Conservation (phyloP, 1,140 invertebrate genomes). For the Cydia pomonella region DNA sequence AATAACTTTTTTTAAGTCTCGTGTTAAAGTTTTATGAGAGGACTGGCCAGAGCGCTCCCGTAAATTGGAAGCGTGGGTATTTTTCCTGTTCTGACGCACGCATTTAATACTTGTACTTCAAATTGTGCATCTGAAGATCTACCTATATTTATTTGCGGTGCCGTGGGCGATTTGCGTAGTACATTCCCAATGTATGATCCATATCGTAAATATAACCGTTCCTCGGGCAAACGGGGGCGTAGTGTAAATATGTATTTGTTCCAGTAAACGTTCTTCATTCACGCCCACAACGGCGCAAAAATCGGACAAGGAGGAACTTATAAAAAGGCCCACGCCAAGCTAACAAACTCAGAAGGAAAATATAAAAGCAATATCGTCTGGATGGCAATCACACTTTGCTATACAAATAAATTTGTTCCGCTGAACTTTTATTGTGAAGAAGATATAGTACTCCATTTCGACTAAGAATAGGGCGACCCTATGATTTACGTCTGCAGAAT, state of each 20-base stretch:
- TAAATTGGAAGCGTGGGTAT: constrained; percentile 41
- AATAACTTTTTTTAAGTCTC: constrained; percentile 33
- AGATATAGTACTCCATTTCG: constrained; percentile 11
- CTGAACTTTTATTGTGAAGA: constrained; percentile 23
- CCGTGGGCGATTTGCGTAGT: constrained; percentile 39
- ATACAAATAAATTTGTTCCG: not conserved
- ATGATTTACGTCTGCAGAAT: constrained; percentile 15
- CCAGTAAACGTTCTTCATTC: constrained; percentile 45
- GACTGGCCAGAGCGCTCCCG: constrained; percentile 49
- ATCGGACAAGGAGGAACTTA: constrained; percentile 1
- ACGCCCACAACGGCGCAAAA: constrained; percentile 56
- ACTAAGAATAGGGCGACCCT: constrained; percentile 30
- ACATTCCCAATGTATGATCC: constrained; percentile 40
- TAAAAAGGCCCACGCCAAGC: not conserved
- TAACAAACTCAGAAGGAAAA: not conserved
- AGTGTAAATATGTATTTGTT: constrained; percentile 47
- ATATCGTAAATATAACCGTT: constrained; percentile 35
- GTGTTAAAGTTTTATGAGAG: constrained; percentile 43
- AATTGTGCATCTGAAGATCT: not conserved
- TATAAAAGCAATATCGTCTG: not conserved
- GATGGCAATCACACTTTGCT: not conserved
- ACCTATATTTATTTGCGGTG: not conserved
- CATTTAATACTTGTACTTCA: not conserved
- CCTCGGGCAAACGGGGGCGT: constrained; percentile 46
- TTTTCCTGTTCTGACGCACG: constrained; percentile 9